Evolutionary conservation across 2,888 invertebrate species (phyloP), one percentile per base, ranked within the genome.

Genomic region (Eustalomyia histrio): DNA sequence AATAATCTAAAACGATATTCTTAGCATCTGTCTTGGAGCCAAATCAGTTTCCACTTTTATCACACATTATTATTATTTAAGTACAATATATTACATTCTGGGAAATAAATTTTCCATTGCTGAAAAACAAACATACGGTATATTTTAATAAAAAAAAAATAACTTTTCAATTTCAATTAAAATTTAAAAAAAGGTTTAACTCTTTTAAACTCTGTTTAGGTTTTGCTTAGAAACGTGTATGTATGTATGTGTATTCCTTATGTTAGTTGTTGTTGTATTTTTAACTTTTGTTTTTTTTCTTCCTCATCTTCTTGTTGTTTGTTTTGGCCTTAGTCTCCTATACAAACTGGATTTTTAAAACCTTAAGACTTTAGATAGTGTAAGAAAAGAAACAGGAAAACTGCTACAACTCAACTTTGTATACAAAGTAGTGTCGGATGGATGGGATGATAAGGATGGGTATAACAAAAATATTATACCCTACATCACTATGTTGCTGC

Each of bases 351-450:
- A 43, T 58, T 24, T n/a, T 33, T 29, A 39, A 12, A 39, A 10
- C 39, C 10, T 50, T 57, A n/a, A 47, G 53, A 55, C 24, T 63
- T 9, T 18, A 39, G n/a, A 63, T 47, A 4, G 21, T 33, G 12
- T 39, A 39, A 39, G n/a, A 39, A 14, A 39, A 39, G 29, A 39
- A 50, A 43, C 24, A 75, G 17, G n/a, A 50, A 76, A 71, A 71
- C 69, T 53, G 43, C 50, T 50, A 63, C 65, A 53, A n/a, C 10
- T 53, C 29, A 14, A 57, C 57, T 76, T 76, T 76, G 58, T 43
- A 64, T 71, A 71, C 76, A 76, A 76, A 76, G 71, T 71, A 78
- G 35, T 68, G 58, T 12, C 12, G n/a, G 47, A 29, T 75, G 53
- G 18, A 5, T 76, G 69, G 18, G 7, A 29, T 29, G 29, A 10